Evolutionary conservation across 2,888 invertebrate genomes (phyloP).

Genomic region (Leuctra nigra): DNA sequence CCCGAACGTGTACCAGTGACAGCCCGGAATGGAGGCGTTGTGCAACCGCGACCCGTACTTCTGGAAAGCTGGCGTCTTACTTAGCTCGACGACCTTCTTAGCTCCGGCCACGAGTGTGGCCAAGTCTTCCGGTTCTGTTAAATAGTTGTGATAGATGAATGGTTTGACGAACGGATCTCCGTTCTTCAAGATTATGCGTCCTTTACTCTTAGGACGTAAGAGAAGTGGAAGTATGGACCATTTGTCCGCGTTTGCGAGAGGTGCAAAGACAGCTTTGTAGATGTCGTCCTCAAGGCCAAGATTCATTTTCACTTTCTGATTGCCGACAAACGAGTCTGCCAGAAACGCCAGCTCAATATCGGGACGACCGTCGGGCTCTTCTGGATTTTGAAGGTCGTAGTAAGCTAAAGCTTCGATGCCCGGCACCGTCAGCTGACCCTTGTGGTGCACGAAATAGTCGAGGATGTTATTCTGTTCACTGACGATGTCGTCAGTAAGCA

Average conservation of each 20-base stretch:
- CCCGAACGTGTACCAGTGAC: conserved; percentile 49
- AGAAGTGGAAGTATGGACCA: conserved; percentile 59
- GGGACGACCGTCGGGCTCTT: conserved; percentile 50
- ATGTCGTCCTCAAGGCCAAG: conserved; percentile 39
- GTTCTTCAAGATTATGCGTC: conserved; percentile 57
- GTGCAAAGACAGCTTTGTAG: conserved; percentile 41
- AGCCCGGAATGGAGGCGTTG: conserved; percentile 49
- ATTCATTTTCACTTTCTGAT: conserved; percentile 41
- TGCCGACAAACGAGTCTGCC: conserved; percentile 45
- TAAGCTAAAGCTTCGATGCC: conserved; percentile 63
- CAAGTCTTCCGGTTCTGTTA: conserved; percentile 50
- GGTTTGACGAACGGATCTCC: conserved; percentile 66
- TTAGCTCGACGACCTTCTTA: conserved; percentile 47
- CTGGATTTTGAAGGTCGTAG: conserved; percentile 52
- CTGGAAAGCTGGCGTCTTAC: conserved; percentile 47
- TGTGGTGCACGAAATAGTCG: conserved; percentile 48
- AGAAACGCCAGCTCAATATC: conserved; percentile 59
- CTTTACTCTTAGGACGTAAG: conserved; percentile 64
- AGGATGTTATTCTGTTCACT: conserved; percentile 35
- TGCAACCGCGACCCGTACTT: conserved; percentile 50
- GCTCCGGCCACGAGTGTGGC: conserved; percentile 41
- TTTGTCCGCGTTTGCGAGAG: conserved; percentile 37
- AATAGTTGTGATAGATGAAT: conserved; percentile 70
- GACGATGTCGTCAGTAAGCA: conserved; percentile 35
- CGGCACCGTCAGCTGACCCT: conserved; percentile 53